Conservation (phyloP, 2,113 vertebrate species). For the Hylia prasina region DNA sequence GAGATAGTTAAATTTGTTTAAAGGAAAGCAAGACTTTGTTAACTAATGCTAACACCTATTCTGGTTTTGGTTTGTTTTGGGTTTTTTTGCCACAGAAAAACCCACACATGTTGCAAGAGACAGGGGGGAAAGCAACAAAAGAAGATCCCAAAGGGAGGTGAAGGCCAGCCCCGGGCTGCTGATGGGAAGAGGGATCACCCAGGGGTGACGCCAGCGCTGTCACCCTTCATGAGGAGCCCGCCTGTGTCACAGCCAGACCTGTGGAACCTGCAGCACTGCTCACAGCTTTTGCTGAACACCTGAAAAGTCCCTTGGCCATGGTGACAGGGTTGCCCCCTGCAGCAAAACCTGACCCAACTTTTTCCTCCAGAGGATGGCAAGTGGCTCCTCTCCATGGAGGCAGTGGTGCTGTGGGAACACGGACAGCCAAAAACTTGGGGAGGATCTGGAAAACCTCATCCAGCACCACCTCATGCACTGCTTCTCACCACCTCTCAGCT, state of each 20-base stretch:
- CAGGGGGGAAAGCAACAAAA: not conserved
- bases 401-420: accelerated
- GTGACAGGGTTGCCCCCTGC: not conserved
- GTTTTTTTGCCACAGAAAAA: not conserved
- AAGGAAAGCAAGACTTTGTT: not conserved
- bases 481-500: not conserved
- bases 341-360: not conserved
- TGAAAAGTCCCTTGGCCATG: not conserved
- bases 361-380: not conserved
- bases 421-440: not conserved
- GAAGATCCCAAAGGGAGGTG: not conserved
- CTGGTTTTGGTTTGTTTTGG: not conserved
- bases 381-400: accelerated
- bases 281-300: not conserved
- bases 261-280: not conserved
- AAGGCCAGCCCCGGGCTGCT: not conserved
- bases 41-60: not conserved
- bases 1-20: not conserved
- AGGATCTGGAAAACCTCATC: not conserved
- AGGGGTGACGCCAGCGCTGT: not conserved
- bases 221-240: accelerated
- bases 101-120: not conserved
- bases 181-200: not conserved
- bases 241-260: not conserved
- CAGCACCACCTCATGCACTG: accelerated